Percentiles rank a stretch among this genome's conserved stretches.
These are phyloP conservation scores for Montipora cactus DNA, from an alignment of 64 coral and sea anemone genomes.

Conservation along the genomic window DNA sequence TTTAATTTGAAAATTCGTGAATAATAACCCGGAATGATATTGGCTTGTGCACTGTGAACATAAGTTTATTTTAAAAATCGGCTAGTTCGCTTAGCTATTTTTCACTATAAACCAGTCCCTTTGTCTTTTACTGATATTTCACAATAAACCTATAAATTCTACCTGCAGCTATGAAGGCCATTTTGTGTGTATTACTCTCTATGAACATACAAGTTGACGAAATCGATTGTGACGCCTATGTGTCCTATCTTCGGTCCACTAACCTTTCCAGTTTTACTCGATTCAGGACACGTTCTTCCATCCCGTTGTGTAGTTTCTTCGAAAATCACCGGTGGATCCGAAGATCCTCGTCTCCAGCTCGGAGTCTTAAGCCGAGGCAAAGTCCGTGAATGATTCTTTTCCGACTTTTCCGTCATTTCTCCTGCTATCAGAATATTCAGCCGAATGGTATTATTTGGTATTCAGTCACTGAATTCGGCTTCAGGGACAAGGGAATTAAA, in stretches of 20 bases:
- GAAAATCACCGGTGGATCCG: not conserved
- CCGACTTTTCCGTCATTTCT: slow-evolving; percentile 7
- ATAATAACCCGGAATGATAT: not conserved
- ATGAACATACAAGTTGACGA: not conserved
- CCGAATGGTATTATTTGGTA: too few species aligned
- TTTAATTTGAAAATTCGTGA: not conserved
- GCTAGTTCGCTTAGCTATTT: not conserved
- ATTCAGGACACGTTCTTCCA: not conserved
- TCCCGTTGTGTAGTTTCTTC: slow-evolving; percentile 16
- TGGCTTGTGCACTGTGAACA: slow-evolving; percentile 1
- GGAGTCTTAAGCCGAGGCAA: slow-evolving; percentile 21
- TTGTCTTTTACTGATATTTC: too few species aligned
- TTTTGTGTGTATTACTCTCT: not conserved
- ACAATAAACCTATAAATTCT: not conserved
- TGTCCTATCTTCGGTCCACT: not conserved
- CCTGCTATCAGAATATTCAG: too few species aligned
- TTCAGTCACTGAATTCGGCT: too few species aligned
- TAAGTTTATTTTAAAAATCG: not conserved
- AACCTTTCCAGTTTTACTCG: not conserved
- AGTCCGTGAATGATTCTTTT: not conserved
- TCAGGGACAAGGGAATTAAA: too few species aligned
- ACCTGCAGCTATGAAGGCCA: not conserved
- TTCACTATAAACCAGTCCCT: too few species aligned
- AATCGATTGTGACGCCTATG: not conserved
- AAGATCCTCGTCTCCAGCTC: not conserved